Evolutionary conservation across 2,797 vertebrate genomes (phyloP).

Genomic region (Micropoecilia bifurca): DNA sequence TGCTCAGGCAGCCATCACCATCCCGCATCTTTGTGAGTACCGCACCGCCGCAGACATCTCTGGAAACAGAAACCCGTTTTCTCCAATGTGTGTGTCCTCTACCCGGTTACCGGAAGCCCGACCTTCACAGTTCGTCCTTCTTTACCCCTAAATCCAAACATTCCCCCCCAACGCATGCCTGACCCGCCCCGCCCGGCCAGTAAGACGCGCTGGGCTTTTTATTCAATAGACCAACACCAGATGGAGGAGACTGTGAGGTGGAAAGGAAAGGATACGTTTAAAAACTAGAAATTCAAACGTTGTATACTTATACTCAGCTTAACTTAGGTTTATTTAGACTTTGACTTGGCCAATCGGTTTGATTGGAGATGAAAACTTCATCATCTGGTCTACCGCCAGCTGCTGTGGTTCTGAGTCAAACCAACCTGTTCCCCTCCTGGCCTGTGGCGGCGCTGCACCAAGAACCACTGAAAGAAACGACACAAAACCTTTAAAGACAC

Average conservation of each 20-base stretch:
- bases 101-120: neutral
- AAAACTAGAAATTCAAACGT: neutral
- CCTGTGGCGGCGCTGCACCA: too few relatives aligned
- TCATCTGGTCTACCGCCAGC: too few relatives aligned
- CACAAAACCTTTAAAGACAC: too few relatives aligned
- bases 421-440: too few relatives aligned
- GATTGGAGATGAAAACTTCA: too few relatives aligned
- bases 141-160: neutral
- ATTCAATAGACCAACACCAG: neutral
- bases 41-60: neutral
- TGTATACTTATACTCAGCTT: neutral
- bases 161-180: neutral
- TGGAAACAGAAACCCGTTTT: neutral
- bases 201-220: neutral
- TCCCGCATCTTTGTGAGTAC: constrained; percentile 74
- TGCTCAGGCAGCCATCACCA: constrained; percentile 62
- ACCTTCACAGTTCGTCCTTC: neutral
- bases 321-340: neutral
- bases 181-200: neutral
- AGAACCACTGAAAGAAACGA: too few relatives aligned
- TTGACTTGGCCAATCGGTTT: too few relatives aligned
- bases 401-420: too few relatives aligned
- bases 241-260: neutral
- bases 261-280: neutral
- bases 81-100: neutral